Evolutionary conservation across 2,113 vertebrate genomes (phyloP).

Genomic region (Oceanites oceanicus): DNA sequence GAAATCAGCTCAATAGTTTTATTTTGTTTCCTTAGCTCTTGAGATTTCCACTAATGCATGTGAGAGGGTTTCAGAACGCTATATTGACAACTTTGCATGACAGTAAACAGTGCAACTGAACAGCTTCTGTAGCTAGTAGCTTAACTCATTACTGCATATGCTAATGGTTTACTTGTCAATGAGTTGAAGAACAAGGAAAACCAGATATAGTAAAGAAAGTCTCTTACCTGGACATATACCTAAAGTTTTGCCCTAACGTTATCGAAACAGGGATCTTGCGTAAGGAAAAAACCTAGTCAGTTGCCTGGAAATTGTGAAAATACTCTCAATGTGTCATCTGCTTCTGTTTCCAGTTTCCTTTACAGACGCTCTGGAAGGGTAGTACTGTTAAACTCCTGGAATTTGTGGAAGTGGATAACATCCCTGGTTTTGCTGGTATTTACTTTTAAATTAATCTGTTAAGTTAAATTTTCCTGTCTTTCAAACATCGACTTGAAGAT

Average conservation of each 20-base stretch:
- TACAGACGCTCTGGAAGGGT: conserved; percentile 88
- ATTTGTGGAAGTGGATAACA: conserved; percentile 80
- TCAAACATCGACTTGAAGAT: not conserved
- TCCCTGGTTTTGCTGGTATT: conserved; percentile 72
- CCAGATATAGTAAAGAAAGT: not conserved
- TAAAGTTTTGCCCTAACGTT: not conserved
- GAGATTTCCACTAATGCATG: not conserved
- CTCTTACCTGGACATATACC: not conserved
- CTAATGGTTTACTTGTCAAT: not conserved
- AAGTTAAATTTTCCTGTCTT: not conserved
- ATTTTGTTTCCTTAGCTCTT: not conserved
- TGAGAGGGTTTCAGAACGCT: not conserved
- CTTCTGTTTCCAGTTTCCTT: conserved; percentile 78
- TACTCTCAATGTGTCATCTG: not conserved
- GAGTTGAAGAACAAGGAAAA: not conserved
- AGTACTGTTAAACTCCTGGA: conserved; percentile 84
- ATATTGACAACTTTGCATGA: not conserved
- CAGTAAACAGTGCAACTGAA: not conserved
- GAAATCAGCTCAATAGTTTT: not conserved
- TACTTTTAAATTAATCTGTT: not conserved
- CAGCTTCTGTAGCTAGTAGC: not conserved
- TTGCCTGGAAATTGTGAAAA: not conserved
- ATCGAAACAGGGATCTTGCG: not conserved
- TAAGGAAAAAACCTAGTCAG: not conserved
- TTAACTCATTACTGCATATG: not conserved